Base-by-base conservation (phyloP, 2,888 invertebrate genomes). In the Dioctria rufipes region DNA sequence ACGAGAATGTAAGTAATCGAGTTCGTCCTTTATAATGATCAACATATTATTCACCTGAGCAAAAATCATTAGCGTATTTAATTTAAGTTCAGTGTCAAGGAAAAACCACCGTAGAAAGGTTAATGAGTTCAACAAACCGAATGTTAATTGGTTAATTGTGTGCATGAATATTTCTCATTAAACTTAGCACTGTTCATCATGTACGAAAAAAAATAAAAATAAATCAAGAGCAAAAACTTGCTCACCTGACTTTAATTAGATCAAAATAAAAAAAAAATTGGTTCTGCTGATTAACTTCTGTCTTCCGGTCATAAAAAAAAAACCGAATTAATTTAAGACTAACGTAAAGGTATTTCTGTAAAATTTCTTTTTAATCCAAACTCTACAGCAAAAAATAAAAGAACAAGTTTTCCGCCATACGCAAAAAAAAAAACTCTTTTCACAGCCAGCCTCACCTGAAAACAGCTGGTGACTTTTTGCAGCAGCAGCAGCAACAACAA, bases 61-160 rank as follows among this genome's bases (percentile, higher is more conserved):
- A n/a, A n/a, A 11, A 9, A 39, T 25, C n/a, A 37, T 40, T 71
- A 51, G 11, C 51, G 51, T 9, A 9, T n/a, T 54, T 54, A 71
- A 71, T 58, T 54, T 11, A 25, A 54, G 54, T 37, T 54, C 54
- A 58, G 54, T 71, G 54, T 71, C 54, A 71, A 25, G 69, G 42
- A 37, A 25, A 25, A 46, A 54, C 25, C 39, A n/a, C n/a, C 39
- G 54, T 9, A 8, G 67, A 67, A 67, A 67, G 46, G 67, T 67
- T 67, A 67, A 67, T 46, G 46, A 67, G 67, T 8, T 37, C 49
- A 37, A 46, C 67, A 67, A 54, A 39, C 39, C 71, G 54, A 37
- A 46, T 46, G 71, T 54, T 71, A 71, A 71, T 71, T 71, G 71
- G 46, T 54, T 71, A 71, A 71, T 71, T 71, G 71, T 54, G 71